These are phyloP conservation scores for Sinocyclocheilus rhinocerous DNA, from an alignment of 2,113 vertebrate species.

Conservation along the genomic window DNA sequence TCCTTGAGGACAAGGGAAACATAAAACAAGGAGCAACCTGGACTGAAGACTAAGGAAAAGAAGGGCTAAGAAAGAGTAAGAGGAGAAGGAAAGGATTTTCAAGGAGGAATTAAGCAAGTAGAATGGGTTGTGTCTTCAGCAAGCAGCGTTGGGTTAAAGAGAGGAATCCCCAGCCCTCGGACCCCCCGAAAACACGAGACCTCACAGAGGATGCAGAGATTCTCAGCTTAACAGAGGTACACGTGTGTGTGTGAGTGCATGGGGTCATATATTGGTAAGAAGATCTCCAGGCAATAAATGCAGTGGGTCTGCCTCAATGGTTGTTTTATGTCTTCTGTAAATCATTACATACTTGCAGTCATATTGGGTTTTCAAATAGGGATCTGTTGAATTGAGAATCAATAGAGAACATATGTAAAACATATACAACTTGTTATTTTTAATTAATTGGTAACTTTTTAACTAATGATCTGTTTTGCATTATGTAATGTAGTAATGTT, in stretches of 20 bases:
- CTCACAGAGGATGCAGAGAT: conserved; percentile 47
- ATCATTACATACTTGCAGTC: not conserved
- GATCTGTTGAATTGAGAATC: not conserved
- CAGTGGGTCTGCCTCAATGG: not conserved
- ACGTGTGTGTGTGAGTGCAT: not conserved
- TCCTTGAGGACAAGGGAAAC: conserved; percentile 7
- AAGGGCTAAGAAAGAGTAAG: conserved; percentile 22
- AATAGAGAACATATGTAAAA: not conserved
- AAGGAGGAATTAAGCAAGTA: conserved; percentile 6
- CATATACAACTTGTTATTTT: not conserved
- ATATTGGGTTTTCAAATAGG: not conserved
- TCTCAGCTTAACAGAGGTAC: conserved; percentile 43
- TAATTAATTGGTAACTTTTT: not conserved
- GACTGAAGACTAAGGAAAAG: not conserved
- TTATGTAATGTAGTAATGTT: not conserved
- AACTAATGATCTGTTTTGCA: not conserved
- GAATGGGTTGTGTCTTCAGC: conserved; percentile 59
- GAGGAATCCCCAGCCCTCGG: conserved; percentile 24
- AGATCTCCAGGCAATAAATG: not conserved
- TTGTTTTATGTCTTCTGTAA: conserved; percentile 2
- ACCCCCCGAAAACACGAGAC: conserved; percentile 43
- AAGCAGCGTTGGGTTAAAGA: conserved; percentile 45
- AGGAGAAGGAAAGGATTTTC: not conserved
- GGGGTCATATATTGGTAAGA: not conserved
- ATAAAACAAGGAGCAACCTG: conserved; percentile 12